These are phyloP conservation scores for Creontiades dilutus DNA, from an alignment of 2,888 invertebrate species.

Conservation along the genomic window DNA sequence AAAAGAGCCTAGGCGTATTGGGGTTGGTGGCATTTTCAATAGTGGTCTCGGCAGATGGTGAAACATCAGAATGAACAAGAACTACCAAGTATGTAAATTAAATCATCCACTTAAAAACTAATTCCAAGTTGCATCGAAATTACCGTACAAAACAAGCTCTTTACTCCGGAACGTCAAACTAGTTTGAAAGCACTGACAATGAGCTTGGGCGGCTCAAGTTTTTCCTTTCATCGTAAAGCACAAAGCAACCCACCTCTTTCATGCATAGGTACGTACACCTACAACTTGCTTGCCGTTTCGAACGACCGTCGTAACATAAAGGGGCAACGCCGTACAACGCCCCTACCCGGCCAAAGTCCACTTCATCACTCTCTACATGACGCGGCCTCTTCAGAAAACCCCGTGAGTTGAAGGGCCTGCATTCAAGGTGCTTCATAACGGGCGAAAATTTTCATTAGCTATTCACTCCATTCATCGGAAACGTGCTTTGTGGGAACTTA, in stretches of 20 bases:
- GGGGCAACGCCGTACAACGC: not conserved
- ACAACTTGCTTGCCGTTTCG: not conserved
- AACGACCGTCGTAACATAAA: not conserved
- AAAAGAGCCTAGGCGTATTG: too few relatives aligned
- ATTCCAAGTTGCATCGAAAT: too few relatives aligned
- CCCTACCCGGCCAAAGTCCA: not conserved
- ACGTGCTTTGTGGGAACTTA: conserved; percentile 52
- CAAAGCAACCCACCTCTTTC: conserved; percentile 4
- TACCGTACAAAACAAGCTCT: too few relatives aligned
- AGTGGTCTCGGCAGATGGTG: too few relatives aligned
- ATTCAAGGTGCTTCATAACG: conserved; percentile 35
- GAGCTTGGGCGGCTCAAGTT: not conserved
- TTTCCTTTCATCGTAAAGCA: not conserved
- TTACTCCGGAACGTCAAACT: too few relatives aligned
- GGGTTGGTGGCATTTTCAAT: too few relatives aligned
- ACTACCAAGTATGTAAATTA: too few relatives aligned
- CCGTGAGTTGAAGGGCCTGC: conserved; percentile 8
- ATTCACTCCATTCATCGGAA: conserved; percentile 58
- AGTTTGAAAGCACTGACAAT: not conserved
- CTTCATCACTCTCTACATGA: conserved; percentile 17
- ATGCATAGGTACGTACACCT: not conserved
- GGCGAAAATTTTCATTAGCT: conserved; percentile 56
- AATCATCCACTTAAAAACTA: too few relatives aligned
- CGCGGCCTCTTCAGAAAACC: conserved; percentile 2
- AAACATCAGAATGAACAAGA: too few relatives aligned